Evolutionary conservation across 1,140 invertebrate genomes (phyloP), one percentile per base, ranked within the genome.

Genomic region (Ostrea denselamellosa): DNA sequence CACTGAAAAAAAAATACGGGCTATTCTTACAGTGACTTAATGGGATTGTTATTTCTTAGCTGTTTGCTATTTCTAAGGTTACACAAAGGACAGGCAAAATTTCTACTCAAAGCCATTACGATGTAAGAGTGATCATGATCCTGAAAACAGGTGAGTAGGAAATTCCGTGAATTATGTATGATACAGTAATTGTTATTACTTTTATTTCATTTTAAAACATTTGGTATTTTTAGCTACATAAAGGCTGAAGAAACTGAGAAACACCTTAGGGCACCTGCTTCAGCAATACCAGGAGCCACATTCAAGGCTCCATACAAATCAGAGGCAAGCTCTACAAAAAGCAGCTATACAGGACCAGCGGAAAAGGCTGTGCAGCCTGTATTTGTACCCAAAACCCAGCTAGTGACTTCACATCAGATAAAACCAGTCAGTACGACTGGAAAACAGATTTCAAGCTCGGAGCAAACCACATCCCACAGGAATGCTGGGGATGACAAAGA

Each of bases 291-390:
- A 7, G 62, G 65, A 10, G 77, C 82, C 9, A 85, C 82, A 9
- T 87, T 85, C 19, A 71, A 34, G n/a, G 85, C 86, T 28, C 82
- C 83, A 8, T 87, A 85, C 34, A 87, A 87, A 52, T 12, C 58
- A 85, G 52, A 52, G 9, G 8, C 17, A 22, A n/a, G 54, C 83
- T 53, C 58, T 87, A 34, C 71, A 71, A 5, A 44, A 44, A 53
- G 34, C 65, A 56, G 44, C 58, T 8, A 84, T 77, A 9, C 68
- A 3, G 28, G n/a, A 77, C 8, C 68, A 12, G 25, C 12, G 9
- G 28, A 65, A 12, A 87, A 87, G 65, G 7, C 25, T 12, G 65
- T 34, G 14, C 17, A 62, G 58, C 86, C 86, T n/a, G 86, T 87
- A 14, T 87, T 87, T 85, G 65, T 87, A 56, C 86, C 82, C 8